Conservation (phyloP, 2,113 vertebrate species). For the Mus spicilegus region DNA sequence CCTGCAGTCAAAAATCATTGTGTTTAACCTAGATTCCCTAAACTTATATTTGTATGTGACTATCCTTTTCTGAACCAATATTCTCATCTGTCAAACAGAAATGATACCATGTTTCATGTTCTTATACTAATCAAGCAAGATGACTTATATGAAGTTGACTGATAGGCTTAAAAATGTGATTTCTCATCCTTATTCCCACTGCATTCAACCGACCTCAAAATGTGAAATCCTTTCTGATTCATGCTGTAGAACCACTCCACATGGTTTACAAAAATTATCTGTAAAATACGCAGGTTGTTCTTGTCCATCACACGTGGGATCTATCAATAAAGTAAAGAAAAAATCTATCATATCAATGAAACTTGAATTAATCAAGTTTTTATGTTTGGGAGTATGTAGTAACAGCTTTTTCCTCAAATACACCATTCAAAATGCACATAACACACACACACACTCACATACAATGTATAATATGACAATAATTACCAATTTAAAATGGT, state of each 20-base stretch:
- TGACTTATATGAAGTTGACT: conserved; percentile 40
- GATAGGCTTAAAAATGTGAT: conserved; percentile 57
- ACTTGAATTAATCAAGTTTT: conserved; percentile 56
- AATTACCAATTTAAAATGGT: conserved; percentile 35
- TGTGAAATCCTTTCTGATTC: conserved; percentile 91
- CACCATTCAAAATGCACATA: conserved; percentile 14
- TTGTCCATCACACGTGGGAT: conserved; percentile 72
- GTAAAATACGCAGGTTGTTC: conserved; percentile 86
- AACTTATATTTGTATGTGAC: conserved; percentile 46
- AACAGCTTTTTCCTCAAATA: conserved; percentile 45
- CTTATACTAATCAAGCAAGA: conserved; percentile 29
- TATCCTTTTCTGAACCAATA: conserved; percentile 16
- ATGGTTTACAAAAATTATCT: conserved; percentile 91
- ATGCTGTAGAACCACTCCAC: conserved; percentile 89
- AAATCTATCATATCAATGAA: conserved; percentile 51
- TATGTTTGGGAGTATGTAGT: not conserved
- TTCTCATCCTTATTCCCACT: conserved; percentile 23
- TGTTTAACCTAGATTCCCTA: conserved; percentile 48
- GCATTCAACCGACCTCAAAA: conserved; percentile 89
- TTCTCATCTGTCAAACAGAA: conserved; percentile 34
- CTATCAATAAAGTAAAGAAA: conserved; percentile 74
- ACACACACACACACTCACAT: not conserved
- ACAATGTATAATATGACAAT: conserved; percentile 44
- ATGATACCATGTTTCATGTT: conserved; percentile 10
- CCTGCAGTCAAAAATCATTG: conserved; percentile 21